Evolutionary conservation across 2,797 vertebrate species (phyloP).

Genomic region (Acrossocheilus fasciatus): DNA sequence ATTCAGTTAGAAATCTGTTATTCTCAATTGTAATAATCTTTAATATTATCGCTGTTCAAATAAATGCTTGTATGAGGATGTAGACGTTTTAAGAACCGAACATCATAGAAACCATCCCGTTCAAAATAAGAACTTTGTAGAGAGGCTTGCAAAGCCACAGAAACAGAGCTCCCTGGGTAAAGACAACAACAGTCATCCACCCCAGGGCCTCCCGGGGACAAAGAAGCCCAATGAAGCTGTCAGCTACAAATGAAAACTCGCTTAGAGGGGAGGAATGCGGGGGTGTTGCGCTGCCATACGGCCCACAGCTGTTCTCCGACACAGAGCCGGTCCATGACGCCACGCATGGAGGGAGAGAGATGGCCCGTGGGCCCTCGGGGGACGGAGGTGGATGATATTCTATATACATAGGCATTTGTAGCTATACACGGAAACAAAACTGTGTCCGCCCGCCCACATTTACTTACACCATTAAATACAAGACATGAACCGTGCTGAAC

Average conservation of each 20-base stretch:
- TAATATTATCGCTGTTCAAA: background rate
- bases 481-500: slow-evolving; percentile 28
- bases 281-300: slow-evolving; percentile 63
- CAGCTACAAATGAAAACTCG: slow-evolving; percentile 62
- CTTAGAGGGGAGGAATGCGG: slow-evolving; percentile 60
- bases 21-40: background rate
- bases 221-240: slow-evolving; percentile 58
- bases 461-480: slow-evolving; percentile 51
- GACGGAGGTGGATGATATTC: slow-evolving; percentile 47
- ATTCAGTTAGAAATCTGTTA: background rate
- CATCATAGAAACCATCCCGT: background rate
- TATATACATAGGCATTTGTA: slow-evolving; percentile 44
- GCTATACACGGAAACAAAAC: slow-evolving; percentile 37
- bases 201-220: slow-evolving; percentile 50
- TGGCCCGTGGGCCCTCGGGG: slow-evolving; percentile 41
- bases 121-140: slow-evolving; percentile 49
- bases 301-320: slow-evolving; percentile 65
- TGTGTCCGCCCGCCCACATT: slow-evolving; percentile 41
- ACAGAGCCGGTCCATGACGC: slow-evolving; percentile 26
- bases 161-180: slow-evolving; percentile 62
- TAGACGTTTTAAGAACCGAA: background rate
- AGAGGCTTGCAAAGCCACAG: slow-evolving; percentile 52
- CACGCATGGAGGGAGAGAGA: slow-evolving; percentile 43
- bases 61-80: background rate
- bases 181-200: slow-evolving; percentile 66